Percentiles rank a stretch among this genome's conserved stretches.
These are phyloP conservation scores for Pseudomyrmex concolor DNA, from an alignment of 1,140 invertebrate species.

Conservation along the genomic window DNA sequence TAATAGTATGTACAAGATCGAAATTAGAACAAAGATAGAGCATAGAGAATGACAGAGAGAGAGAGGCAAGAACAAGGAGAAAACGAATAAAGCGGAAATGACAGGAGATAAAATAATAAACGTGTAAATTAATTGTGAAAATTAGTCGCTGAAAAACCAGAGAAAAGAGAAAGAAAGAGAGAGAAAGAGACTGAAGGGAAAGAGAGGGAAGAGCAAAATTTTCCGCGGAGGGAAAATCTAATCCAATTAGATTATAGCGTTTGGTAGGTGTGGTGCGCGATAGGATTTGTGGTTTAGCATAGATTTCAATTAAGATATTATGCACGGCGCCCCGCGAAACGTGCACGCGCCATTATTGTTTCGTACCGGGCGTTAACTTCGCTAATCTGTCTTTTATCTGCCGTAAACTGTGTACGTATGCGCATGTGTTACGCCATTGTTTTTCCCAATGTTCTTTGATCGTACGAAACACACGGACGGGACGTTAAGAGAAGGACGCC, in stretches of 20 bases:
- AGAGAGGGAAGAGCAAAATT: conserved; percentile 59
- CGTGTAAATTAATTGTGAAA: too few relatives aligned
- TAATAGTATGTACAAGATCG: conserved; percentile 18
- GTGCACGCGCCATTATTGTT: conserved; percentile 68
- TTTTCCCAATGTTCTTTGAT: conserved; percentile 7
- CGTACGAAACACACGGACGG: too few relatives aligned
- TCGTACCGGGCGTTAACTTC: conserved; percentile 53
- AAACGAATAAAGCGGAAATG: background rate
- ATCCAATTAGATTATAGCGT: conserved; percentile 78
- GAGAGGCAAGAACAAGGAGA: conserved; percentile 35
- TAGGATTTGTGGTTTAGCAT: conserved; percentile 70
- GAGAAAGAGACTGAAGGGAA: conserved; percentile 46
- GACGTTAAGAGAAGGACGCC: conserved; percentile 2
- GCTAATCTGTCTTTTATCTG: conserved; percentile 57
- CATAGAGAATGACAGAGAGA: conserved; percentile 26
- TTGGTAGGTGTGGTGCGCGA: conserved; percentile 65
- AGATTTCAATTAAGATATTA: conserved; percentile 82
- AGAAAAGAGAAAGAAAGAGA: conserved; percentile 29
- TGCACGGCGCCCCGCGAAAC: conserved; percentile 66
- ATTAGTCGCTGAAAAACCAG: too few relatives aligned
- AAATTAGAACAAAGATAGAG: conserved; percentile 4
- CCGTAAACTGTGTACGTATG: background rate
- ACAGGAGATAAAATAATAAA: background rate
- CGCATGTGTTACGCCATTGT: background rate
- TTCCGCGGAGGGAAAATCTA: conserved; percentile 75